Evolutionary conservation across 1,140 invertebrate species (phyloP).

Genomic region (Drosophila jambulina): DNA sequence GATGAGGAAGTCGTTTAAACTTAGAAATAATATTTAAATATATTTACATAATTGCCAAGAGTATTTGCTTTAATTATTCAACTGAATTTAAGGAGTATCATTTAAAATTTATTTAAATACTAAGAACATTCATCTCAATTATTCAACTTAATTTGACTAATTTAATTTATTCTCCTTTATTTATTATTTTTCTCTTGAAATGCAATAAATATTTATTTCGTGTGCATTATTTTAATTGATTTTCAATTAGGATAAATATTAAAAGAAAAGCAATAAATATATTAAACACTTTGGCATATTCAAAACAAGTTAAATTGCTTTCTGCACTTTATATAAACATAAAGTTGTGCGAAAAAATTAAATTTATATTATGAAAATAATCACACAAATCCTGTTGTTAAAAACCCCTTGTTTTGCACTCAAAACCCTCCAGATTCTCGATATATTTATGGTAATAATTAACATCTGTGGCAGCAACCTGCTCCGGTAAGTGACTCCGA

Average conservation of each 20-base stretch:
- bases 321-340: background rate
- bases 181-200: background rate
- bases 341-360: background rate
- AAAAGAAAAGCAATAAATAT: background rate
- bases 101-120: background rate
- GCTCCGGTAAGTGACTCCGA: constrained; percentile 20
- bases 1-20: background rate
- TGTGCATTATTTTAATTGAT: background rate
- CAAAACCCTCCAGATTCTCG: background rate
- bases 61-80: background rate
- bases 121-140: background rate
- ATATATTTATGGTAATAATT: constrained; percentile 27
- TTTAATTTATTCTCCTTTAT: too few species aligned
- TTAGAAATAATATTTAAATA: background rate
- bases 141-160: background rate
- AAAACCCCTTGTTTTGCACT: background rate
- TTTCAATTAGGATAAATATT: background rate
- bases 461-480: constrained; percentile 31
- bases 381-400: constrained; percentile 4
- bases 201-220: background rate
- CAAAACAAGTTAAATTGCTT: background rate
- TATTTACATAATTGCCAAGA: background rate
- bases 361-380: background rate
- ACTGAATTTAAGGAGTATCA: background rate
- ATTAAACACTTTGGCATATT: background rate